A percentile compares a stretch with the other conserved stretches of the same genome.
Conservation (phyloP, 2,888 invertebrate species). For the Leucophenga maculata region DNA sequence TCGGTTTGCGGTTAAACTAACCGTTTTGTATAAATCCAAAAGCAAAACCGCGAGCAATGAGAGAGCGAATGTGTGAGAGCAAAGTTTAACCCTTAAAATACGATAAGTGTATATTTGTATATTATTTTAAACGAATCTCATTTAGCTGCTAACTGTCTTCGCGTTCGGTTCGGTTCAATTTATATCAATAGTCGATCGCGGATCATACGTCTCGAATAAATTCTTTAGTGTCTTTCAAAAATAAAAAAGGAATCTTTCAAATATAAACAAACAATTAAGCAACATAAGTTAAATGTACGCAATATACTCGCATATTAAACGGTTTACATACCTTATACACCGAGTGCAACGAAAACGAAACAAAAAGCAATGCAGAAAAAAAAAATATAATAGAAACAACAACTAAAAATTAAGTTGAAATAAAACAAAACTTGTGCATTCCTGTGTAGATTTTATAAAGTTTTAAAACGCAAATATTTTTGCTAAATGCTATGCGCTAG, state of each 20-base stretch:
- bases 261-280: conserved; percentile 18
- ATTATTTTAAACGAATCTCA: conserved; percentile 18
- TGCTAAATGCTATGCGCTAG: neutral
- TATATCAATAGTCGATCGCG: conserved; percentile 49
- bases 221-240: conserved; percentile 35
- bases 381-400: conserved; percentile 6
- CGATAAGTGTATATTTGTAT: no score
- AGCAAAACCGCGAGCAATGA: no score
- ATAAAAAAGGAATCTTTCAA: conserved; percentile 47
- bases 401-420: neutral
- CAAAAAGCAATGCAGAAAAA: conserved; percentile 33
- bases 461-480: neutral
- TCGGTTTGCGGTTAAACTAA: neutral
- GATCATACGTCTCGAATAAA: conserved; percentile 60
- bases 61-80: no score
- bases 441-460: conserved; percentile 42
- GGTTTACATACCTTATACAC: neutral
- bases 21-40: no score
- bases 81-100: no score
- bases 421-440: conserved; percentile 55
- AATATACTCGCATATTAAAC: neutral
- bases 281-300: conserved; percentile 43
- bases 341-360: neutral
- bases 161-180: conserved; percentile 65
- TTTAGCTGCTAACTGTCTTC: conserved; percentile 66